Evolutionary conservation across 2,113 vertebrate species (phyloP).

Genomic region (Melanerpes aurifrons): DNA sequence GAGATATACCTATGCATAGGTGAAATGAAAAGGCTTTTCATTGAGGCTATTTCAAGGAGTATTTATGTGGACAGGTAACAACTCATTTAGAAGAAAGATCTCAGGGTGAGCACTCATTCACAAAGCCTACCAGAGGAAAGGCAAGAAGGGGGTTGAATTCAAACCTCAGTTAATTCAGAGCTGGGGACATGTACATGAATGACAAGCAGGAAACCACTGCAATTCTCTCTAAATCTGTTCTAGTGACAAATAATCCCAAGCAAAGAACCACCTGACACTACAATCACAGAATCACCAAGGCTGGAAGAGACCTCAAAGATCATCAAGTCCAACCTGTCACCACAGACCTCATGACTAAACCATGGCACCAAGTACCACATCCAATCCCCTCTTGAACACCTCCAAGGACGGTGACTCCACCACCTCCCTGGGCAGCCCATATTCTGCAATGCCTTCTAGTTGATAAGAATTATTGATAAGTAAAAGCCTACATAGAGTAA

Average conservation of each 20-base stretch:
- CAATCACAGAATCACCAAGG: background rate
- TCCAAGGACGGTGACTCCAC: too few relatives aligned
- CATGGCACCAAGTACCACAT: too few relatives aligned
- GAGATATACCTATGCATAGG: background rate
- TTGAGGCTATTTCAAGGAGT: background rate
- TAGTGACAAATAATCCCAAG: slow-evolving; percentile 17
- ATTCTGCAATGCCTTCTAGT: too few relatives aligned
- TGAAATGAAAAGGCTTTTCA: background rate
- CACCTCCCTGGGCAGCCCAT: too few relatives aligned
- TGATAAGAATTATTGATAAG: background rate
- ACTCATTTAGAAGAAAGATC: background rate
- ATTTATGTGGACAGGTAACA: background rate
- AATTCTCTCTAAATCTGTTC: background rate
- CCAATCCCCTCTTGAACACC: too few relatives aligned
- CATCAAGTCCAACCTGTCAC: too few relatives aligned
- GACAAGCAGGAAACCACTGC: background rate
- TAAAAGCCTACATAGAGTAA: background rate
- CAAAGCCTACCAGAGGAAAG: background rate
- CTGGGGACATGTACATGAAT: background rate
- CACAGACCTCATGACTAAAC: too few relatives aligned
- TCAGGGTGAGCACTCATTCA: background rate
- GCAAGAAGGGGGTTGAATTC: background rate
- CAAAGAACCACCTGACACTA: background rate
- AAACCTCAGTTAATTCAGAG: slow-evolving; percentile 40
- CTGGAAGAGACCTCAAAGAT: too few relatives aligned